These are phyloP conservation scores for Scomber japonicus DNA, from an alignment of 2,113 vertebrate species.

Conservation along the genomic window DNA sequence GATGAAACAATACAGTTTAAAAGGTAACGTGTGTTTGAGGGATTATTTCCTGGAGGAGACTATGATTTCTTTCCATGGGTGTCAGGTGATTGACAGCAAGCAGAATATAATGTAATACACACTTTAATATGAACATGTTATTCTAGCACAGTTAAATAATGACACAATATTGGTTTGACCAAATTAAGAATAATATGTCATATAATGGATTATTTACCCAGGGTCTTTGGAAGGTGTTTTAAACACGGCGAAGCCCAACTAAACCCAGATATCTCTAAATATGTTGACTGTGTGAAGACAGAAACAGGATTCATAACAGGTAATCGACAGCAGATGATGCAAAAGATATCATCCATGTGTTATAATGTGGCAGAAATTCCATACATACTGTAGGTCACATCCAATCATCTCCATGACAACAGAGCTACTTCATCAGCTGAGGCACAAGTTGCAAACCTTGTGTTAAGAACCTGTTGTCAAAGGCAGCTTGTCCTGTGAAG, in stretches of 20 bases:
- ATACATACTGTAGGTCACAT: no score
- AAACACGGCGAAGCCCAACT: background rate
- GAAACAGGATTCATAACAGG: no score
- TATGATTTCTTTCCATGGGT: background rate
- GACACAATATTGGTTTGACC: background rate
- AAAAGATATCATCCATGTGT: no score
- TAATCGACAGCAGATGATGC: no score
- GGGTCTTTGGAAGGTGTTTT: background rate
- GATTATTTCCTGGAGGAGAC: conserved; percentile 18
- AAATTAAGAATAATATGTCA: background rate
- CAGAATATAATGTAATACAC: background rate
- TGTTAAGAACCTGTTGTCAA: no score
- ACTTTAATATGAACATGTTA: background rate
- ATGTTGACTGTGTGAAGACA: background rate
- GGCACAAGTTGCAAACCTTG: no score
- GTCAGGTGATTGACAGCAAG: conserved; percentile 11
- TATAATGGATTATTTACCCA: background rate
- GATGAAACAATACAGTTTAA: conserved; percentile 8
- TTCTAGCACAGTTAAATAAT: background rate
- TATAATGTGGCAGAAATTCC: no score
- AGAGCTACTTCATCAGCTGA: no score
- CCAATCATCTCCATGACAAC: no score
- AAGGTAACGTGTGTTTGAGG: conserved; percentile 18
- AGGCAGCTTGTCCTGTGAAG: conserved; percentile 6
- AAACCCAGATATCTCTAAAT: background rate